These are phyloP conservation scores for Tonatia bakeri DNA, from an alignment of 2,113 vertebrate genomes.

Conservation along the genomic window DNA sequence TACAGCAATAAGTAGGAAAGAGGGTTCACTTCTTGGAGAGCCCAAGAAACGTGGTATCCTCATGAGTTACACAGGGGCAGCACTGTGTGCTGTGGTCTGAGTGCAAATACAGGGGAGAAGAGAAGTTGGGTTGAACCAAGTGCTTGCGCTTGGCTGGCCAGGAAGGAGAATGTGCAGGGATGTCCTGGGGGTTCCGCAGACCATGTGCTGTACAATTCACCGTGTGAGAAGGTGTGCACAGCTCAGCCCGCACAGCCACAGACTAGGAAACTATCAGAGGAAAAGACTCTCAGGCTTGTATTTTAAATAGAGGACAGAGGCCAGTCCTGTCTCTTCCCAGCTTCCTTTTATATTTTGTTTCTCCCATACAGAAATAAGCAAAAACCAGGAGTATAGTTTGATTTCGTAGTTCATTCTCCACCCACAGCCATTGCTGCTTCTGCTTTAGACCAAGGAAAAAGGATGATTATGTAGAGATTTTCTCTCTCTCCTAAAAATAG, in stretches of 20 bases:
- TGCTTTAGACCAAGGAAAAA: not conserved
- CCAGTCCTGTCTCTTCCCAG: not conserved
- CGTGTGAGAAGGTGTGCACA: not conserved
- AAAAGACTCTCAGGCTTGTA: not conserved
- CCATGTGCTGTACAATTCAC: not conserved
- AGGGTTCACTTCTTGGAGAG: not conserved
- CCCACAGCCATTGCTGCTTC: not conserved
- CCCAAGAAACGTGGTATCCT: not conserved
- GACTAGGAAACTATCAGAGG: not conserved
- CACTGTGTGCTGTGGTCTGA: not conserved
- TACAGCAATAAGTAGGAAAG: not conserved
- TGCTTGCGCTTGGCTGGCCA: not conserved
- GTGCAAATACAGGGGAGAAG: not conserved
- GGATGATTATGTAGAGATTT: not conserved
- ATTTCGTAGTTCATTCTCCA: not conserved
- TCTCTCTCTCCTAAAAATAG: slow-evolving; percentile 49
- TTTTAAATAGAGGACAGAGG: not conserved
- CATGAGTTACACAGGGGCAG: not conserved
- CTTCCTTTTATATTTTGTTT: not conserved
- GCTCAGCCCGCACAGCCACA: not conserved
- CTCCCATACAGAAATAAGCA: not conserved
- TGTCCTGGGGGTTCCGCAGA: not conserved
- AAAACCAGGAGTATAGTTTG: not conserved
- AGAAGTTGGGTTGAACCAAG: not conserved
- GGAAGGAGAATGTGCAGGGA: not conserved